Base-by-base conservation (phyloP, 2,113 vertebrate genomes). In the Sisor rabdophorus region DNA sequence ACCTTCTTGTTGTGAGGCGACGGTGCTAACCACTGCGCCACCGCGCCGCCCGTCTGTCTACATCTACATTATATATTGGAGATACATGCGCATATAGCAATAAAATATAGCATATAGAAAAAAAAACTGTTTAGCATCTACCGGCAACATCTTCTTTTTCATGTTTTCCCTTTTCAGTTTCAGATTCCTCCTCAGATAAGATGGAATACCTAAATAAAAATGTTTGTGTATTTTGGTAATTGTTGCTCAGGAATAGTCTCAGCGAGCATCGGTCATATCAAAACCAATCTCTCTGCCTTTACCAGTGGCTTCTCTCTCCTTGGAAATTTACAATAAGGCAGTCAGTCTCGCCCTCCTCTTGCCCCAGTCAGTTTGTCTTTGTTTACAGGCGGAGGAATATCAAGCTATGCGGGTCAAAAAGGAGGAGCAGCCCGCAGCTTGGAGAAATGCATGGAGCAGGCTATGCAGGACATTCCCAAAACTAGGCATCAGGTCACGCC, bases 371-470 rank as follows among this genome's bases (percentile, higher is more conserved):
- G 32, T 36, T 36, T 36, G 32, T 2, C 13, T 47, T 56, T 10
- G 17, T 22, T 11, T 68, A 19, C 28, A 90, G 89, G 87, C 53
- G 79, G 73, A 3, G 90, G 90, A 22, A 90, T 91, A 73, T 91
- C 90, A 5, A 89, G 88, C 77, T 91, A 91, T 71, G 84, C 85
- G 0, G 73, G 77, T 4, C 0, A 48, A 0, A 80, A 0, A 60
- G 87, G 86, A 47, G 86, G 84, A 16, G 90, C 89, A 12, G 89
- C 83, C 0, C 47, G 12, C 19, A 91, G 90, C 80, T 83, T 91
- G 17, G 81, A 82, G 30, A 6, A 15, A 0, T 95, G 94, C 69
- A 82, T 95, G 83, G 76, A 90, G 0, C 58, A 87, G 59, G 93
- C 91, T 2, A 72, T 91, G 81, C 32, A 52, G 9, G 74, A 80